Percentiles rank a stretch among this genome's conserved stretches.
Conservation (phyloP, 2,113 vertebrate genomes). For the Onychostoma macrolepis region DNA sequence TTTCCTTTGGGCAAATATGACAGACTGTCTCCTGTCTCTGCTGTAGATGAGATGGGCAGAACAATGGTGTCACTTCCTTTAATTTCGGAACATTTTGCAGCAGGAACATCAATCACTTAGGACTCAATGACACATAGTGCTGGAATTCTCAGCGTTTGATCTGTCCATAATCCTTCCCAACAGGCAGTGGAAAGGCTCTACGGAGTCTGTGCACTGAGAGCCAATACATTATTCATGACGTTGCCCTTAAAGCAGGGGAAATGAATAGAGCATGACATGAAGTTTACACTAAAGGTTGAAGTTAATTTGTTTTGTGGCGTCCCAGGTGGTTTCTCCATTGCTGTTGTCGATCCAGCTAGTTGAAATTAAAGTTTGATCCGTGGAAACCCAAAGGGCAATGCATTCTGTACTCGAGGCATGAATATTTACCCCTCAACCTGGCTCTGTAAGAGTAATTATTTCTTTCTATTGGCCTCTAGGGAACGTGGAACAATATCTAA, state of each 20-base stretch:
- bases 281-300: slow-evolving; percentile 35
- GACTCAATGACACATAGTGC: slow-evolving; percentile 26
- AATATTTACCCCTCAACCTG: slow-evolving; percentile 19
- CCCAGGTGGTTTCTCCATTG: background rate
- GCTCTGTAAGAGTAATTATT: background rate
- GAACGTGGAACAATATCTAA: slow-evolving; percentile 15
- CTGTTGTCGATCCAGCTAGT: slow-evolving; percentile 16
- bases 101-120: slow-evolving; percentile 19
- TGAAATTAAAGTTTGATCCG: slow-evolving; percentile 24
- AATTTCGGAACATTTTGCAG: background rate
- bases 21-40: background rate
- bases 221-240: slow-evolving; percentile 11
- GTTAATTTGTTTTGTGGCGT: slow-evolving; percentile 36
- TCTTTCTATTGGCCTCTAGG: slow-evolving; percentile 19
- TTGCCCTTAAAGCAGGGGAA: slow-evolving; percentile 1
- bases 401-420: slow-evolving; percentile 9
- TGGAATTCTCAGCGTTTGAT: slow-evolving; percentile 14
- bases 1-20: background rate
- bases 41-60: background rate
- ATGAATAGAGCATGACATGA: slow-evolving; percentile 23
- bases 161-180: slow-evolving; percentile 26
- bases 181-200: background rate
- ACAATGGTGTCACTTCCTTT: slow-evolving; percentile 23
- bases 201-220: background rate
- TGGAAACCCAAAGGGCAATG: slow-evolving; percentile 31